These are phyloP conservation scores for Calameuta filiformis DNA, from an alignment of 2,888 invertebrate genomes.

Conservation along the genomic window DNA sequence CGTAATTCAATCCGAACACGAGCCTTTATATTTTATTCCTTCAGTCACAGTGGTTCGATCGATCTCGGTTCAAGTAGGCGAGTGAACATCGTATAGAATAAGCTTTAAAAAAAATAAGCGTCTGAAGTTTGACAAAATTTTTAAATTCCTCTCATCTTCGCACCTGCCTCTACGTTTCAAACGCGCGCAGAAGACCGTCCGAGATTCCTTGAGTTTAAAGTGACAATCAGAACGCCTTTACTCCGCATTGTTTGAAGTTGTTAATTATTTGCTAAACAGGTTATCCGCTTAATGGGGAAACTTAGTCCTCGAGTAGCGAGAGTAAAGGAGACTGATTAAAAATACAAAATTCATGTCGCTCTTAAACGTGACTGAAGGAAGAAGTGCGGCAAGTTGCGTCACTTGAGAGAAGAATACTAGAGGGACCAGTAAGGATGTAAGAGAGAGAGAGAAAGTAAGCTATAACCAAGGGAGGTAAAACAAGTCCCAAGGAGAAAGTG, in stretches of 20 bases:
- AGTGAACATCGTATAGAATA: not conserved
- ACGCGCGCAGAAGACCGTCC: not conserved
- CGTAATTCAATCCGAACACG: conserved; percentile 31
- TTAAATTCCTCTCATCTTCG: not conserved
- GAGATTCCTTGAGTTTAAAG: not conserved
- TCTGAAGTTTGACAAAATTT: not conserved
- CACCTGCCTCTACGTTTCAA: not conserved
- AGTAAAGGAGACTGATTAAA: conserved; percentile 28
- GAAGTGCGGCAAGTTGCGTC: conserved; percentile 16
- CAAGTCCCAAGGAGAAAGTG: too few species aligned
- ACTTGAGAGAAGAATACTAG: conserved; percentile 15
- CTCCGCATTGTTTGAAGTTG: conserved; percentile 27
- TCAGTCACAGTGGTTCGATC: not conserved
- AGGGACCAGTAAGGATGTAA: conserved; percentile 1
- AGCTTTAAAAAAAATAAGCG: not conserved
- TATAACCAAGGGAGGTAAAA: too few species aligned
- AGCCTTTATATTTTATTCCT: not conserved
- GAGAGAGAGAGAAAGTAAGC: too few species aligned
- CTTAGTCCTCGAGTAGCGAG: conserved; percentile 22
- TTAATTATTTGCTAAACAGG: conserved; percentile 42
- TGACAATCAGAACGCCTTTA: not conserved
- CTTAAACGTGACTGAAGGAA: conserved; percentile 13
- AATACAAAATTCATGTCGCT: conserved; percentile 32
- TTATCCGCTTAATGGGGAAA: conserved; percentile 35
- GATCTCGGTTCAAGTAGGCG: not conserved